phyloP scores from a whole-genome alignment of 2,113 vertebrate genomes.

The Eupsittula cactorum region DNA sequence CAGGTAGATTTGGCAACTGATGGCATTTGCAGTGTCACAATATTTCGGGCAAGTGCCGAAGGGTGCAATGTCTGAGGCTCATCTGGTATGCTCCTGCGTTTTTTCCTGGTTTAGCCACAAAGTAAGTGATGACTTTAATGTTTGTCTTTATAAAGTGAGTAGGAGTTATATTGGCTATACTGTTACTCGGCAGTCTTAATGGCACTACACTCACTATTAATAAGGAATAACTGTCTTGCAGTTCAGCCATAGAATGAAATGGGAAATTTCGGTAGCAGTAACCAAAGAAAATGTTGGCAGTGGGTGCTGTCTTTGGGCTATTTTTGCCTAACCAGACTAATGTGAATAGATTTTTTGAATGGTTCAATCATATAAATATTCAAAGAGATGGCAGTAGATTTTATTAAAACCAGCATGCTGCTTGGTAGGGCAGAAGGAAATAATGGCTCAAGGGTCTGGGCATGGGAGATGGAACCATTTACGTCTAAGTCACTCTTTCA shows the following conservation, averaged over 20 bases:
- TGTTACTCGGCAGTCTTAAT: conserved; percentile 34
- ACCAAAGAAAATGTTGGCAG: conserved; percentile 52
- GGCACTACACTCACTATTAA: neutral
- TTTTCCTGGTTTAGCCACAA: neutral
- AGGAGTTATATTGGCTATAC: conserved; percentile 37
- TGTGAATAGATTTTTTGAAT: conserved; percentile 41
- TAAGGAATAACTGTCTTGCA: neutral
- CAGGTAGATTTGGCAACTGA: neutral
- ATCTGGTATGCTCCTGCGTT: conserved; percentile 23
- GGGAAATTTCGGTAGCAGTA: conserved; percentile 44
- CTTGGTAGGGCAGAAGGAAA: conserved; percentile 34
- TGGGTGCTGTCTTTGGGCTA: conserved; percentile 13
- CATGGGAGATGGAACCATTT: conserved; percentile 23
- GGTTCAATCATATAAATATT: conserved; percentile 35
- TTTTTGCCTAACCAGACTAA: conserved; percentile 52
- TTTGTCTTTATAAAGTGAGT: conserved; percentile 44
- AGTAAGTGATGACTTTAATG: conserved; percentile 54
- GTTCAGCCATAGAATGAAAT: conserved; percentile 30
- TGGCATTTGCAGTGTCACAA: neutral
- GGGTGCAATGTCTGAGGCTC: neutral
- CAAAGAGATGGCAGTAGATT: conserved; percentile 37
- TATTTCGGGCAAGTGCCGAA: neutral
- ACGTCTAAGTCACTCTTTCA: neutral
- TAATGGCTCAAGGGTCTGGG: conserved; percentile 25
- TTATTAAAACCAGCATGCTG: conserved; percentile 1